Evolutionary conservation across 1,140 invertebrate genomes (phyloP).

Genomic region (Oreohelix idahoensis): DNA sequence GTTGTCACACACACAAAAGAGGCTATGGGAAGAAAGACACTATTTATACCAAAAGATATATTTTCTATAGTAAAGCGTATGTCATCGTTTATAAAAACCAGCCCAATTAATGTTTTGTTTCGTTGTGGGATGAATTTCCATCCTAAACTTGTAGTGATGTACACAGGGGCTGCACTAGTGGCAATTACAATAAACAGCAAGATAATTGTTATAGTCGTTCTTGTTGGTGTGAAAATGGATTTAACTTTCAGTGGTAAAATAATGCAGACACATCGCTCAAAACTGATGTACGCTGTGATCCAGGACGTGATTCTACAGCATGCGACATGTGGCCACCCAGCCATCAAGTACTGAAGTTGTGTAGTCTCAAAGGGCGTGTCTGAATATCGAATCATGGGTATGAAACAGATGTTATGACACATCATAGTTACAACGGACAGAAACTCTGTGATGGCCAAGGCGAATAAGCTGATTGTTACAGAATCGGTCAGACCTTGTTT

Average conservation of each 20-base stretch:
- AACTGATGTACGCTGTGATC: conserved; percentile 16
- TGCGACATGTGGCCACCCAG: conserved; percentile 93
- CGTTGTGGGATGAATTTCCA: not conserved
- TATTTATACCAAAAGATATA: too few relatives aligned
- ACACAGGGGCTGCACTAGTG: not conserved
- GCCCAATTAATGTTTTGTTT: not conserved
- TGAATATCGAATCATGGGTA: conserved; percentile 84
- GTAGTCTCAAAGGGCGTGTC: conserved; percentile 89
- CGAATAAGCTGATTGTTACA: conserved; percentile 10
- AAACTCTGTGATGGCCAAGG: not conserved
- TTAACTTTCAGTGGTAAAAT: conserved; percentile 74
- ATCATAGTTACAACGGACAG: not conserved
- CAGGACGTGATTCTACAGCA: conserved; percentile 82
- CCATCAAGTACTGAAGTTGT: conserved; percentile 93
- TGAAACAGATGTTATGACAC: conserved; percentile 75
- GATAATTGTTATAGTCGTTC: conserved; percentile 83
- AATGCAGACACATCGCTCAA: conserved; percentile 27
- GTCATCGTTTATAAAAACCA: not conserved
- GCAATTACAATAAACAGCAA: not conserved
- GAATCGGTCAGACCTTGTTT: not conserved
- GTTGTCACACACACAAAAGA: too few relatives aligned
- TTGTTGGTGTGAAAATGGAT: conserved; percentile 90
- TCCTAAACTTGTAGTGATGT: not conserved
- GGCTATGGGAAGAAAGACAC: too few relatives aligned
- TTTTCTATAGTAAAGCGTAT: too few relatives aligned